Conservation (phyloP, 1,140 invertebrate genomes). For the Zaprionus vittiger region DNA sequence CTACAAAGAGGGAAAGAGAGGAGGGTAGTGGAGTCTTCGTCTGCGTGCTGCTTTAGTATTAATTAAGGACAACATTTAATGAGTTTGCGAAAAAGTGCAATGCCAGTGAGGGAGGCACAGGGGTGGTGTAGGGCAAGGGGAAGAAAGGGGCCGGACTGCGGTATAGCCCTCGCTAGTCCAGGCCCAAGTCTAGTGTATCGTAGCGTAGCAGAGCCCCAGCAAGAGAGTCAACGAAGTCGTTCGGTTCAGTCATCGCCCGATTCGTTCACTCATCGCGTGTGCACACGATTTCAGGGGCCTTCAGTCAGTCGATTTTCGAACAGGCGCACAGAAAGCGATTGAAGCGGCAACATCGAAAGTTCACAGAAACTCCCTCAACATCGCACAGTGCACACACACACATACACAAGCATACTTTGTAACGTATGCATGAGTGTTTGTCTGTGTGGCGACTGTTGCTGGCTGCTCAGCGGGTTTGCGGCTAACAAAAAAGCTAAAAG, state of each 20-base stretch:
- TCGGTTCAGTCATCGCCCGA: conserved; percentile 21
- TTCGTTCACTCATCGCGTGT: conserved; percentile 41
- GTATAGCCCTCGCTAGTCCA: not conserved
- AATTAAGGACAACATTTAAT: conserved; percentile 46
- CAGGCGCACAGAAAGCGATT: conserved; percentile 58
- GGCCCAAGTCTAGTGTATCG: conserved; percentile 11
- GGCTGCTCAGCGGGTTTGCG: conserved; percentile 27
- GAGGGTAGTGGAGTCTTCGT: not conserved
- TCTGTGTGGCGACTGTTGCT: conserved; percentile 12
- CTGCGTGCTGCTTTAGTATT: conserved; percentile 24
- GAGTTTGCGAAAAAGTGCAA: conserved; percentile 16
- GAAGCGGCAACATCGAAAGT: conserved; percentile 24
- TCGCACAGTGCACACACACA: not conserved
- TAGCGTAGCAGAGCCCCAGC: conserved; percentile 30
- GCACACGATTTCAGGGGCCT: conserved; percentile 77
- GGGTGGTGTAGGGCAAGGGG: not conserved
- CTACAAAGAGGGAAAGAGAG: not conserved
- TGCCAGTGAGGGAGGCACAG: not conserved
- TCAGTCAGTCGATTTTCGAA: conserved; percentile 81
- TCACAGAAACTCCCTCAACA: conserved; percentile 47
- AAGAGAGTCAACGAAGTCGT: conserved; percentile 36
- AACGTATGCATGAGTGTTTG: not conserved
- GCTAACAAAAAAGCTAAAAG: conserved; percentile 27
- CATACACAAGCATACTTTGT: not conserved
- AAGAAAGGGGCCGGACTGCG: not conserved